phyloP scores from a whole-genome alignment of 2,888 invertebrate species.

The Cremastinae sp. region DNA sequence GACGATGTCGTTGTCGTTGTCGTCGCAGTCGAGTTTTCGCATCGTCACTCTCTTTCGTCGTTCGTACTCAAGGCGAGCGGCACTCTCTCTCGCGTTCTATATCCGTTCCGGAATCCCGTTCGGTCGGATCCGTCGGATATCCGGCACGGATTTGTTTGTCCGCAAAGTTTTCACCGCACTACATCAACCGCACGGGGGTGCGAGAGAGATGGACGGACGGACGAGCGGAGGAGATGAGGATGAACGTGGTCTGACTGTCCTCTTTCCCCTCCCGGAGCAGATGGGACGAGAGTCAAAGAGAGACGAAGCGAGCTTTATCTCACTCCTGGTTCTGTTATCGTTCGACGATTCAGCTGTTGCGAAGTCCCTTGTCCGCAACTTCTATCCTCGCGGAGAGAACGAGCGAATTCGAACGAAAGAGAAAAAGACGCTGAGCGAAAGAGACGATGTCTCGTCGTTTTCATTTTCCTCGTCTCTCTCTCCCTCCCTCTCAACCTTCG shows the following conservation, averaged over 20 bases:
- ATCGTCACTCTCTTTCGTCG: slow-evolving; percentile 52
- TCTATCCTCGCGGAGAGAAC: slow-evolving; percentile 47
- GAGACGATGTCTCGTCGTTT: slow-evolving; percentile 26
- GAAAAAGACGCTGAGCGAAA: slow-evolving; percentile 19
- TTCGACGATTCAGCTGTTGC: slow-evolving; percentile 76
- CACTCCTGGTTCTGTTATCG: slow-evolving; percentile 52
- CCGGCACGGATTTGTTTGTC: slow-evolving; percentile 79
- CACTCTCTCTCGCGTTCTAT: slow-evolving; percentile 61
- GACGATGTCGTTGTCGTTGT: background rate
- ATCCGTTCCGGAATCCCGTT: slow-evolving; percentile 66
- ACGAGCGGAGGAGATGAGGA: slow-evolving; percentile 22
- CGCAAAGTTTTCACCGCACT: slow-evolving; percentile 77
- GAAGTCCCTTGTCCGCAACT: slow-evolving; percentile 75
- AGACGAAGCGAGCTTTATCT: background rate
- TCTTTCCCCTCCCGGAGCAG: slow-evolving; percentile 6
- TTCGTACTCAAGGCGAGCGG: slow-evolving; percentile 62
- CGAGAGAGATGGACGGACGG: slow-evolving; percentile 20
- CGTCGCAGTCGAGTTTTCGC: slow-evolving; percentile 71
- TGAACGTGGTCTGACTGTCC: slow-evolving; percentile 13
- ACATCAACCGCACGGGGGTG: slow-evolving; percentile 74
- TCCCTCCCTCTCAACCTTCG: too few species aligned
- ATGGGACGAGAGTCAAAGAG: too few species aligned
- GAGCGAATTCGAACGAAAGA: slow-evolving; percentile 34
- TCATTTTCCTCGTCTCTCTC: slow-evolving; percentile 5
- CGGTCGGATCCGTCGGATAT: slow-evolving; percentile 71